phyloP scores from a whole-genome alignment of 1,140 invertebrate species.

The Heterodera carotae region DNA sequence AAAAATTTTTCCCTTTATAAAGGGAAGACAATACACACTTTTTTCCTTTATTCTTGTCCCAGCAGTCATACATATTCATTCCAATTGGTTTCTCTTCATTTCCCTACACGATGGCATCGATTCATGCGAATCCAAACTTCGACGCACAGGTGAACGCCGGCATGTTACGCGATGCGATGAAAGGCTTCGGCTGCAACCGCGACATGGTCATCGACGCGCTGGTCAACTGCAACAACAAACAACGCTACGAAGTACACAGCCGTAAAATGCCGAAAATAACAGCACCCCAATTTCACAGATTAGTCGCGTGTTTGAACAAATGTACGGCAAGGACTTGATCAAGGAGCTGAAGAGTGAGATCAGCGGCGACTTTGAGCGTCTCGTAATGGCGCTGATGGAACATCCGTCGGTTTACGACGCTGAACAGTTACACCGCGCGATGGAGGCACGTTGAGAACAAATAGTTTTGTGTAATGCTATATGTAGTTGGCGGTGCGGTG shows the following conservation, averaged over 20 bases:
- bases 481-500: too few relatives aligned
- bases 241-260: constrained; percentile 81
- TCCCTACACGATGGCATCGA: too few relatives aligned
- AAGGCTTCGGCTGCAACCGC: constrained; percentile 73
- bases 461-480: too few relatives aligned
- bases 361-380: constrained; percentile 84
- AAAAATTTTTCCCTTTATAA: too few relatives aligned
- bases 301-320: constrained; percentile 83
- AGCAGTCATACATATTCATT: too few relatives aligned
- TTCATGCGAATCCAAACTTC: constrained; percentile 81
- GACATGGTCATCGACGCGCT: constrained; percentile 54
- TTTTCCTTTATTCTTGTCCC: too few relatives aligned
- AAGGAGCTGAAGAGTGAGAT: constrained; percentile 87
- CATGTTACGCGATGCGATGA: constrained; percentile 86
- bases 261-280: too few relatives aligned
- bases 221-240: constrained; percentile 54
- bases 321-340: constrained; percentile 88
- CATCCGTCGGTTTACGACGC: constrained; percentile 79
- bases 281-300: constrained; percentile 68
- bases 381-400: constrained; percentile 83
- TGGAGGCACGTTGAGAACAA: constrained; percentile 69
- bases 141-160: constrained; percentile 84
- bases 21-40: too few relatives aligned
- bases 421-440: constrained; percentile 81
- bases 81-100: too few relatives aligned